Evolutionary conservation across 2,888 invertebrate genomes (phyloP).

Genomic region (Calliphora vomitoria): DNA sequence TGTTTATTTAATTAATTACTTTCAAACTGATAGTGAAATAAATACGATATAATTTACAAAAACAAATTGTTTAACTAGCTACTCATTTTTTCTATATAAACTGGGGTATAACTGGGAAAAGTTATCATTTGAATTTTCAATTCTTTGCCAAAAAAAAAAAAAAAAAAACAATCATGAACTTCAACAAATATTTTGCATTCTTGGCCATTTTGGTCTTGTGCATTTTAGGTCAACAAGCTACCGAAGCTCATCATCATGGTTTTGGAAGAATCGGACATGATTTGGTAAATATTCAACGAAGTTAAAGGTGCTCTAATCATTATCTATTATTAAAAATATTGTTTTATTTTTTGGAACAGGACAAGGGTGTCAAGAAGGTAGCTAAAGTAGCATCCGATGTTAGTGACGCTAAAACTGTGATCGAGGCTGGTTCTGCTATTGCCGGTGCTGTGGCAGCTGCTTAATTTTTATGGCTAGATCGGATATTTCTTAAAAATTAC

Average conservation of each 20-base stretch:
- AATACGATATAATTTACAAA: too few species aligned
- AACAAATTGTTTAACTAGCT: too few species aligned
- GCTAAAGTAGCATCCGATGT: background rate
- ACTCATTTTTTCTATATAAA: background rate
- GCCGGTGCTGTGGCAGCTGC: slow-evolving; percentile 40
- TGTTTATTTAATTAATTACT: too few species aligned
- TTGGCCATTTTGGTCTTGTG: slow-evolving; percentile 71
- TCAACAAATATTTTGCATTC: slow-evolving; percentile 69
- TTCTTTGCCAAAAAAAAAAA: background rate
- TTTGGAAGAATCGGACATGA: slow-evolving; percentile 67
- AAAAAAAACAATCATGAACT: slow-evolving; percentile 60
- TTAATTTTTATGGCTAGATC: background rate
- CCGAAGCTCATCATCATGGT: slow-evolving; percentile 69
- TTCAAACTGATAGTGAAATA: too few species aligned
- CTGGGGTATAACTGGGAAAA: background rate
- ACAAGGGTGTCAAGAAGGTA: slow-evolving; percentile 13
- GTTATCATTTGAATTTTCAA: background rate
- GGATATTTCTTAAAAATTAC: too few species aligned
- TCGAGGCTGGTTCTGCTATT: slow-evolving; percentile 44
- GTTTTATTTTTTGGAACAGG: background rate
- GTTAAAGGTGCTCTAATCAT: too few species aligned
- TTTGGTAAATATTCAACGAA: too few species aligned
- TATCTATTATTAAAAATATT: too few species aligned
- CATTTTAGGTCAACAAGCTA: slow-evolving; percentile 69
- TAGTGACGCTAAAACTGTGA: background rate